Percentiles rank a stretch among this genome's conserved stretches.
These are phyloP conservation scores for Cerastis rubricosa DNA, from an alignment of 2,888 invertebrate species.

Conservation along the genomic window DNA sequence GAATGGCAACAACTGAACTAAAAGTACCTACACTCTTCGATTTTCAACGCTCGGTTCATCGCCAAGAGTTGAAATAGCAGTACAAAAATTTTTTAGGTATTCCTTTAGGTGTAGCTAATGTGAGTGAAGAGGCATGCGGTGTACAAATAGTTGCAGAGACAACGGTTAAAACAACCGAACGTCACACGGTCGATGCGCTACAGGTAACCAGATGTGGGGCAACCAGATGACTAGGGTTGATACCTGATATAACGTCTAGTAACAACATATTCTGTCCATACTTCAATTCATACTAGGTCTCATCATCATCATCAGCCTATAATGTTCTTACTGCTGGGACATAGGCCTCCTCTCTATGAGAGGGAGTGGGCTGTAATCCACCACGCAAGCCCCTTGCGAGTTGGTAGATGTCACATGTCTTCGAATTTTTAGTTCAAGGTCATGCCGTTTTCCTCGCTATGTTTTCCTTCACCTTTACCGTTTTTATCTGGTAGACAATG, in stretches of 20 bases:
- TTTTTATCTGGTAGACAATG: not conserved
- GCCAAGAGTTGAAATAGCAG: not conserved
- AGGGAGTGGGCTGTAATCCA: no score
- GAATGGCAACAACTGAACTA: not conserved
- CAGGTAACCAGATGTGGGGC: slow-evolving; percentile 15
- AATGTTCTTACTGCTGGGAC: no score
- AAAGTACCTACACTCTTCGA: not conserved
- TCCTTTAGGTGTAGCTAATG: not conserved
- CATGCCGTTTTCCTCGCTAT: no score
- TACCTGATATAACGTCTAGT: not conserved
- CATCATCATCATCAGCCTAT: no score
- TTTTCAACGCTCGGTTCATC: not conserved
- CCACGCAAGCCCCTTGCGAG: no score
- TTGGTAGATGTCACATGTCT: no score
- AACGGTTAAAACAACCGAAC: slow-evolving; percentile 44
- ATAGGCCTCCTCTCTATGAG: no score
- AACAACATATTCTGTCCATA: not conserved
- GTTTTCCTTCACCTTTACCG: no score
- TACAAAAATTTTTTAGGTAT: not conserved
- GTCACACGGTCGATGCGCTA: slow-evolving; percentile 22
- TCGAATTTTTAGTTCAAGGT: no score
- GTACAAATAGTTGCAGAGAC: slow-evolving; percentile 14
- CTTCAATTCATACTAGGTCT: not conserved
- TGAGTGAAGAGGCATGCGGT: not conserved
- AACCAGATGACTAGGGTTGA: not conserved